phyloP scores from a whole-genome alignment of 2,797 vertebrate genomes.

The Spizella passerina region DNA sequence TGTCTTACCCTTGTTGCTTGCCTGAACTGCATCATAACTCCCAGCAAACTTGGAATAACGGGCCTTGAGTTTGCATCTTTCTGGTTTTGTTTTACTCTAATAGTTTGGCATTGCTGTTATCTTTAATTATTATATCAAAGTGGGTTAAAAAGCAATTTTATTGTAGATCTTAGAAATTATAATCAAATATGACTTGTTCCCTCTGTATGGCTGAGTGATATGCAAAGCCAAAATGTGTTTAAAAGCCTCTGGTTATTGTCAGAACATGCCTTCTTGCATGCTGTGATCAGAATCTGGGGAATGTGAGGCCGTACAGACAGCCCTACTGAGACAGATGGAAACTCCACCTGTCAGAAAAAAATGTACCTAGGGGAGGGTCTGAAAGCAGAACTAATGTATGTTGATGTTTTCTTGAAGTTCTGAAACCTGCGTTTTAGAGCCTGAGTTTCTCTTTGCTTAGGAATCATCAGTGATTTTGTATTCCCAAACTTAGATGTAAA shows the following conservation, averaged over 20 bases:
- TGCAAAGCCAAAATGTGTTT: neutral
- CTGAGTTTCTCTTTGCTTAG: neutral
- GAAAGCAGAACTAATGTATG: neutral
- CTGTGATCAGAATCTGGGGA: neutral
- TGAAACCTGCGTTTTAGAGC: neutral
- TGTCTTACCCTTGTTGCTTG: neutral
- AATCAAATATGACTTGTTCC: neutral
- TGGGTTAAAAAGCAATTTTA: neutral
- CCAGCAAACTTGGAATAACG: neutral
- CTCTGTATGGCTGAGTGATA: neutral
- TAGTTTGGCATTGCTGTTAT: neutral
- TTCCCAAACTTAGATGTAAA: neutral
- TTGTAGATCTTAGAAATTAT: neutral
- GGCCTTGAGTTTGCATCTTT: neutral
- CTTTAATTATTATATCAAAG: neutral
- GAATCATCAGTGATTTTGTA: neutral
- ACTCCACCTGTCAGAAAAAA: neutral
- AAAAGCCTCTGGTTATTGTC: neutral
- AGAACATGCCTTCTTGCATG: neutral
- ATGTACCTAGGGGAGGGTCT: neutral
- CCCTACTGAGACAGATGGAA: accelerated
- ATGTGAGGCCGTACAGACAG: accelerated
- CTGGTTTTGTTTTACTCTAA: neutral
- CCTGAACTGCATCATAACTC: neutral
- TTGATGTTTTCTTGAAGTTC: neutral